These are phyloP conservation scores for Masticophis lateralis DNA, from an alignment of 2,797 vertebrate species.

Conservation along the genomic window DNA sequence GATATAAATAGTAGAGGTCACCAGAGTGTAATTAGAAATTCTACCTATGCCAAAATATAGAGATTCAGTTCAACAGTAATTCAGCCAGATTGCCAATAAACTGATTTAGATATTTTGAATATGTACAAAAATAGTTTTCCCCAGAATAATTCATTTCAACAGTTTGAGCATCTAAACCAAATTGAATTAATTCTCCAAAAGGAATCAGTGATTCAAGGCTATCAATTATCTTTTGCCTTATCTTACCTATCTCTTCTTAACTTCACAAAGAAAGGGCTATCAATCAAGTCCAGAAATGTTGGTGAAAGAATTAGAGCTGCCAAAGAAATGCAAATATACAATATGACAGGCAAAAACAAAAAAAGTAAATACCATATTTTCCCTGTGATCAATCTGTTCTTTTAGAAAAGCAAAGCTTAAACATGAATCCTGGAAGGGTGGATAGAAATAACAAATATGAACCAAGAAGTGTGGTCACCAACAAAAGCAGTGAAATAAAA, in stretches of 20 bases:
- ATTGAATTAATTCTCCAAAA: background rate
- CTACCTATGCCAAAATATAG: background rate
- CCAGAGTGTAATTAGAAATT: background rate
- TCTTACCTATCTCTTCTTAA: background rate
- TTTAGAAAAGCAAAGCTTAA: background rate
- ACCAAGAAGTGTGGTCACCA: background rate
- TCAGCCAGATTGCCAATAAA: background rate
- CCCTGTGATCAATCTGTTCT: background rate
- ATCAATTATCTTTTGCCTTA: background rate
- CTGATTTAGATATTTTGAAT: background rate
- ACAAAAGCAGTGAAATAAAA: background rate
- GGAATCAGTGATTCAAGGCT: background rate
- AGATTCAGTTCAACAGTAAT: background rate
- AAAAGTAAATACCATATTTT: background rate
- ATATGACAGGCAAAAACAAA: background rate
- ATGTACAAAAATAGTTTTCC: background rate
- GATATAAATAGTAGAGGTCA: background rate
- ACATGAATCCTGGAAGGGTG: background rate
- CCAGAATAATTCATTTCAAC: background rate
- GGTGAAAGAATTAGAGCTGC: background rate
- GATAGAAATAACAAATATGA: background rate
- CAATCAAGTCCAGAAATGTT: background rate
- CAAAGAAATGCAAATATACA: background rate
- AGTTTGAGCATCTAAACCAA: background rate
- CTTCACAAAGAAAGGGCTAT: background rate